phyloP scores from a whole-genome alignment of 2,797 vertebrate genomes.

The Gymnocypris eckloni region DNA sequence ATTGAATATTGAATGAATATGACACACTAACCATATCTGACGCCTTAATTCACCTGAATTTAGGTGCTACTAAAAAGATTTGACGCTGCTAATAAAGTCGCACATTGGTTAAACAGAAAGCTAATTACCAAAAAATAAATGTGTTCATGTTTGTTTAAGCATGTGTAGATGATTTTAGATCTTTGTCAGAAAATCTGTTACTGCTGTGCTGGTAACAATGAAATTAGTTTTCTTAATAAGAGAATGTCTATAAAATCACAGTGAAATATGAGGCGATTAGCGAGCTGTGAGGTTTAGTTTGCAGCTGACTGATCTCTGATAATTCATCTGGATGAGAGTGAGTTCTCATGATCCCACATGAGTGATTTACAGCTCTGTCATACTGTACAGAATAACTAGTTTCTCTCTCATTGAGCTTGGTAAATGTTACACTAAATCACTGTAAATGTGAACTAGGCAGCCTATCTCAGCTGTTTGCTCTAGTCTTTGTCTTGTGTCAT shows the following conservation, averaged over 20 bases:
- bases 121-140: neutral
- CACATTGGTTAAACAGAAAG: neutral
- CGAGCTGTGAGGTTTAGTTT: slow-evolving; percentile 5
- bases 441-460: neutral
- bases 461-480: neutral
- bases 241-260: neutral
- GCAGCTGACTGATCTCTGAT: slow-evolving; percentile 13
- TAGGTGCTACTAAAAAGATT: neutral
- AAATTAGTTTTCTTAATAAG: neutral
- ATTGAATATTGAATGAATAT: neutral
- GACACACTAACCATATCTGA: neutral
- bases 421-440: slow-evolving; percentile 13
- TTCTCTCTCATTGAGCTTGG: neutral
- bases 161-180: neutral
- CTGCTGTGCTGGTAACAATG: neutral
- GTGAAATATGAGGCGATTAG: slow-evolving; percentile 12
- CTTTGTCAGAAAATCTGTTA: neutral
- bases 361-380: slow-evolving; percentile 17
- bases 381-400: neutral
- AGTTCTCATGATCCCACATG: neutral
- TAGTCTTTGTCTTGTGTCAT: neutral
- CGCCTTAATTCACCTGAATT: neutral
- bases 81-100: neutral
- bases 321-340: neutral
- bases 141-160: no score